Conservation (phyloP, 1,140 invertebrate genomes). For the Agrilus planipennis region DNA sequence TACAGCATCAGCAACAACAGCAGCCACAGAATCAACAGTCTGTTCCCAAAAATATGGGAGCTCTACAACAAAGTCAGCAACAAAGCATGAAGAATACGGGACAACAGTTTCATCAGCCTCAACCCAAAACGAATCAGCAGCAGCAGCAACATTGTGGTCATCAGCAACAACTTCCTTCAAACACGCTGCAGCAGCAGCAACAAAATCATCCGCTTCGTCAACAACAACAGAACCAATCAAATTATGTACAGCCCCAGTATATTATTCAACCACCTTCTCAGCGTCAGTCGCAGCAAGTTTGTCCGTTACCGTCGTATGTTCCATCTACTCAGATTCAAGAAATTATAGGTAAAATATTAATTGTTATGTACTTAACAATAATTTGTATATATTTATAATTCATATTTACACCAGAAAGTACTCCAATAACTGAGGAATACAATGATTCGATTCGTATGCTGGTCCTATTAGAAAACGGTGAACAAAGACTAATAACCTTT, state of each 20-base stretch:
- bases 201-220: conserved; percentile 9
- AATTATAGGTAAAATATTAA: conserved; percentile 24
- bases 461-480: conserved; percentile 55
- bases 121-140: conserved; percentile 8
- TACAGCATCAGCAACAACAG: conserved; percentile 21
- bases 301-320: conserved; percentile 22
- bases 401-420: conserved; percentile 18
- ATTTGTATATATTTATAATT: not conserved
- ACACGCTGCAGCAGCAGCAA: conserved; percentile 9
- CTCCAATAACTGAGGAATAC: conserved; percentile 25
- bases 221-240: conserved; percentile 10
- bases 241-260: conserved; percentile 19
- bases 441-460: conserved; percentile 53
- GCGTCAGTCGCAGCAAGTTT: conserved; percentile 14
- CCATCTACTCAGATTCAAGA: conserved; percentile 28
- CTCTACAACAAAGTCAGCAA: not conserved
- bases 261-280: conserved; percentile 23
- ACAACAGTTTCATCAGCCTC: conserved; percentile 4
- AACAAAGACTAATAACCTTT: conserved; percentile 66
- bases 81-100: not conserved
- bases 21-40: conserved; percentile 12
- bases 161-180: conserved; percentile 26
- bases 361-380: not conserved
- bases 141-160: conserved; percentile 12
- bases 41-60: conserved; percentile 5